Conservation (phyloP, 2,797 vertebrate genomes). For the Myripristis murdjan region DNA sequence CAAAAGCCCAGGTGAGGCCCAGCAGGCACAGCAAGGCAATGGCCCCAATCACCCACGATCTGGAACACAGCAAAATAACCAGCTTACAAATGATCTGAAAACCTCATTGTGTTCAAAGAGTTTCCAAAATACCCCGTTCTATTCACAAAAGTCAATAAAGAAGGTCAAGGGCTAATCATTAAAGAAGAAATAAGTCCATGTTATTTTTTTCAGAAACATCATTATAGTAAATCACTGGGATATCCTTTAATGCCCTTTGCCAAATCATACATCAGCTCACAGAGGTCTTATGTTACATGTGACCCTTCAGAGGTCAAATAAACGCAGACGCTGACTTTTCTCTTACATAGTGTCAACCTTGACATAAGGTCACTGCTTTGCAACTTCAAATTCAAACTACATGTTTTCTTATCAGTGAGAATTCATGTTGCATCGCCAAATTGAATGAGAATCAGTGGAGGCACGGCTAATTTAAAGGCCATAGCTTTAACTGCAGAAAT, state of each 20-base stretch:
- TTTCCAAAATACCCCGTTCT: no score
- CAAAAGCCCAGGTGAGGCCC: conserved; percentile 98
- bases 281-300: background rate
- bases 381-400: background rate
- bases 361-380: background rate
- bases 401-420: background rate
- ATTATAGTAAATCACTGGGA: no score
- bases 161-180: no score
- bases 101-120: background rate
- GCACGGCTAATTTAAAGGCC: conserved; percentile 7
- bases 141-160: no score
- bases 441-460: background rate
- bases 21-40: conserved; percentile 96
- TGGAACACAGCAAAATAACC: conserved; percentile 65
- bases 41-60: conserved; percentile 98
- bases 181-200: no score
- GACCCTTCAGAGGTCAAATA: background rate
- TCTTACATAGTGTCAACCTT: background rate
- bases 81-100: conserved; percentile 2
- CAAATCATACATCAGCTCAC: background rate
- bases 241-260: background rate
- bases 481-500: background rate
- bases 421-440: background rate
- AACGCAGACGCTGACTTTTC: background rate
- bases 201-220: no score